Conservation (phyloP, 2,888 invertebrate genomes). For the Lochmaea capreae region DNA sequence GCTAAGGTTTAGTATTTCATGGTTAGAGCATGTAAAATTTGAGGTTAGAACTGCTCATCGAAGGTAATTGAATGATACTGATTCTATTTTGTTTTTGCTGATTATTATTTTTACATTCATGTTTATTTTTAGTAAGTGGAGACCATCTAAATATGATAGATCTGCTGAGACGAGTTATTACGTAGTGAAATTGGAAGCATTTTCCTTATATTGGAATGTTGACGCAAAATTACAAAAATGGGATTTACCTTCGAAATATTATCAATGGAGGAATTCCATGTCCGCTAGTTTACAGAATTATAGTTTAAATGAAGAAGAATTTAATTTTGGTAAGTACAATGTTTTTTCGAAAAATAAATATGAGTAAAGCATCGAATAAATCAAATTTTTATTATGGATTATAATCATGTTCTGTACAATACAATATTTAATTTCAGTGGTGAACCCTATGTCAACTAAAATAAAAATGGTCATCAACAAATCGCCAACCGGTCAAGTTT, state of each 20-base stretch:
- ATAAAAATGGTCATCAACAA: slow-evolving; percentile 79
- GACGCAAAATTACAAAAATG: slow-evolving; percentile 66
- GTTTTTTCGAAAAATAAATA: not conserved
- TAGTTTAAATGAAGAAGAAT: slow-evolving; percentile 80
- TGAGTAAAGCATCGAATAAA: not conserved
- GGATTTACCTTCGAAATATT: slow-evolving; percentile 72
- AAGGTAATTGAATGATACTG: no score
- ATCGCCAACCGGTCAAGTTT: slow-evolving; percentile 67
- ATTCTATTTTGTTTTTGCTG: not conserved
- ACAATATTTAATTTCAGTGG: slow-evolving; percentile 68
- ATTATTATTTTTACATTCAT: not conserved
- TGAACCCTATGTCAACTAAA: slow-evolving; percentile 83
- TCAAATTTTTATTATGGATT: not conserved
- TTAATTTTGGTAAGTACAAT: slow-evolving; percentile 76
- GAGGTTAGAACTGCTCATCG: no score
- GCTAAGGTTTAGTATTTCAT: no score
- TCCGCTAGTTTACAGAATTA: slow-evolving; percentile 80
- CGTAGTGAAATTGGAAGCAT: slow-evolving; percentile 79
- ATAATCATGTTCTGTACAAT: no score
- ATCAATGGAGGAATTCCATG: slow-evolving; percentile 82
- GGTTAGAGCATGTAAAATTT: no score
- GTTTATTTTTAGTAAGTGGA: slow-evolving; percentile 76
- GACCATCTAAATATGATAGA: slow-evolving; percentile 69
- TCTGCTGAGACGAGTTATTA: slow-evolving; percentile 70
- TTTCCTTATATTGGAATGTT: slow-evolving; percentile 83